Evolutionary conservation across 2,113 vertebrate genomes (phyloP), one percentile per base, ranked within the genome.

Genomic region (Nymphicus hollandicus): DNA sequence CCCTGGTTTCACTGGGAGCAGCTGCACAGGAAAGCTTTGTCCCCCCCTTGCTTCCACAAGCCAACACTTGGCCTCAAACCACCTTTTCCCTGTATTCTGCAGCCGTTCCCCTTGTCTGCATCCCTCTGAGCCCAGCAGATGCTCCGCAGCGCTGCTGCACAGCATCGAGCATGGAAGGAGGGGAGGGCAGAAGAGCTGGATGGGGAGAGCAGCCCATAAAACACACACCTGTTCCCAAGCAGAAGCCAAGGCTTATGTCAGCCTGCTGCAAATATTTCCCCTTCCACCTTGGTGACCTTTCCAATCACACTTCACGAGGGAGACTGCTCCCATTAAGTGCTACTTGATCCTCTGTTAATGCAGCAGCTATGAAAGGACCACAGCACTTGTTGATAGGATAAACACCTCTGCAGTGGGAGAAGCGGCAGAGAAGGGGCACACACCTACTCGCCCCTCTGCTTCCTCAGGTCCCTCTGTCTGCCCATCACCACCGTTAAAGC

Each of bases 301-400:
- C 70, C 93, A 91, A 83, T 88, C 88, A 58, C 50, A 88, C 77
- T 91, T 91, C 49, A 83, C 19, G 74, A 89, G 73, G 86, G 86
- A 87, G 78, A 37, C 78, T 91, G 88, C 88, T 73, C 78, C 95
- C 96, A 97, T 97, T 97, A 97, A 97, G 95, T 60, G 96, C 61
- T 19, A 97, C 86, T 88, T 86, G 96, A 97, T 96, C 97, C 83
- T 96, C 96, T 95, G 96, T 91, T 97, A 97, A 97, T 97, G 96
- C 96, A 97, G 96, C 93, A 97, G 95, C 96, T 97, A 97, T 94
- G 96, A 96, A 96, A 96, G 93, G 91, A 49, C 60, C 95, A 95
- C 20, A 87, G 89, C 81, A 89, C 94, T 96, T 96, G 96, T 96
- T 96, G 97, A 49, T 96, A 74, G 95, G 95, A 97, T 97, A 96